Conservation (phyloP, 2,888 invertebrate genomes). For the Sceliomorpha sp. region DNA sequence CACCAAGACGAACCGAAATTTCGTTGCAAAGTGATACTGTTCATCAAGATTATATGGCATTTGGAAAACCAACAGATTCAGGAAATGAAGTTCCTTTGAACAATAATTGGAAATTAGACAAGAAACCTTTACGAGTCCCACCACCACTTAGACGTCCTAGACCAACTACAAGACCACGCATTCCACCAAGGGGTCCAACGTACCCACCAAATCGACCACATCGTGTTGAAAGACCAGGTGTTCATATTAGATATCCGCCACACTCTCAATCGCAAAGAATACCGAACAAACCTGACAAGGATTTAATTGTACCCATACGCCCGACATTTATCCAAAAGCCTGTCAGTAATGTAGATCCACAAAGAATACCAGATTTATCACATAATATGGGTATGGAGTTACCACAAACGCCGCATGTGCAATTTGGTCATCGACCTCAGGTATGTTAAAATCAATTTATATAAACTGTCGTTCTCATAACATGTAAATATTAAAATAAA, state of each 20-base stretch:
- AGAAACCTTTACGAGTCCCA: slow-evolving; percentile 66
- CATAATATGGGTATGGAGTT: slow-evolving; percentile 27
- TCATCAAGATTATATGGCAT: slow-evolving; percentile 59
- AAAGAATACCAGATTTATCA: slow-evolving; percentile 28
- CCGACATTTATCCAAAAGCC: slow-evolving; percentile 42
- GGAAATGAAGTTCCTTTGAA: slow-evolving; percentile 64
- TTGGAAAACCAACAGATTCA: slow-evolving; percentile 61
- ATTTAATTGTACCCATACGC: slow-evolving; percentile 26
- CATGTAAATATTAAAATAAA: too few species aligned
- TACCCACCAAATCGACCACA: slow-evolving; percentile 62
- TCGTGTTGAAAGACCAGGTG: slow-evolving; percentile 64
- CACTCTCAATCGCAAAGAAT: slow-evolving; percentile 52
- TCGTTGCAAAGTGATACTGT: slow-evolving; percentile 61
- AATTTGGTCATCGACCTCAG: slow-evolving; percentile 31
- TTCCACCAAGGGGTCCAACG: slow-evolving; percentile 59
- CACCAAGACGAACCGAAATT: slow-evolving; percentile 73
- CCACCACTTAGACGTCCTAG: slow-evolving; percentile 65
- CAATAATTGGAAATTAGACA: slow-evolving; percentile 70
- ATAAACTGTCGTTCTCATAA: too few species aligned
- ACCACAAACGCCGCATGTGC: slow-evolving; percentile 19
- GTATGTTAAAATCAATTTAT: slow-evolving; percentile 16
- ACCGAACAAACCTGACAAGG: slow-evolving; percentile 36
- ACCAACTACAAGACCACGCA: slow-evolving; percentile 65
- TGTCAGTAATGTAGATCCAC: slow-evolving; percentile 23
- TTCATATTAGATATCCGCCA: slow-evolving; percentile 50